Evolutionary conservation across 2,113 vertebrate genomes (phyloP).

Genomic region (Mus pahari): DNA sequence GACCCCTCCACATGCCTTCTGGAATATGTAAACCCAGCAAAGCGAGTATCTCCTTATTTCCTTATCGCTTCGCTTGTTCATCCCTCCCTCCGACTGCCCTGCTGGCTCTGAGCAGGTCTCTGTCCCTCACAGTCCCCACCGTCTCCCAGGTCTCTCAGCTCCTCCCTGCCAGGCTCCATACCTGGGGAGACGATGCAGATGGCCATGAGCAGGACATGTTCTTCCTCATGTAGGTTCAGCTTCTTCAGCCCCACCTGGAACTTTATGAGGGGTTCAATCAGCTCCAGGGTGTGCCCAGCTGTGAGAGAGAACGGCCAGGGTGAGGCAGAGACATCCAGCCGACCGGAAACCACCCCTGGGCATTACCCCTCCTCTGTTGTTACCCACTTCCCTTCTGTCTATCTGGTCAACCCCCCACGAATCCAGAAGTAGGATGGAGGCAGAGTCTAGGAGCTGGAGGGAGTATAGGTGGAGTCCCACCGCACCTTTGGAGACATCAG

Average conservation of each 20-base stretch:
- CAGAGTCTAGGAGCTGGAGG: background rate
- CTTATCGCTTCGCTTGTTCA: background rate
- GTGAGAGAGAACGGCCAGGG: background rate
- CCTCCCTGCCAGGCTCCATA: slow-evolving; percentile 56
- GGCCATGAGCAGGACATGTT: slow-evolving; percentile 98
- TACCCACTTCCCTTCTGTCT: background rate
- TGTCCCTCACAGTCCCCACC: accelerated
- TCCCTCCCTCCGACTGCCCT: background rate
- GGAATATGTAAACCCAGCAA: background rate
- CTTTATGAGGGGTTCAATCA: slow-evolving; percentile 96
- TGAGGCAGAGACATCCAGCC: background rate
- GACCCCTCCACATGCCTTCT: accelerated
- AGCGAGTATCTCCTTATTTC: background rate
- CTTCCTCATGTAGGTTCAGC: slow-evolving; percentile 94
- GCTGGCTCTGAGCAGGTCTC: background rate
- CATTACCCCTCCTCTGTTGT: background rate
- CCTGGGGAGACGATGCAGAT: slow-evolving; percentile 99
- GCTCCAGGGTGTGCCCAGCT: slow-evolving; percentile 97
- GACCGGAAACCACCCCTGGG: background rate
- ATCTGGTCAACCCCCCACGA: background rate
- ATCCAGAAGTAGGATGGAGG: background rate
- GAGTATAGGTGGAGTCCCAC: background rate
- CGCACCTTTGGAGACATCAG: slow-evolving; percentile 94
- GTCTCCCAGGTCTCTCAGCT: accelerated
- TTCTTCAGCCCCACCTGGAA: slow-evolving; percentile 99